Base-by-base conservation (phyloP, 2,888 invertebrate species). In the Melanostoma scalare region DNA sequence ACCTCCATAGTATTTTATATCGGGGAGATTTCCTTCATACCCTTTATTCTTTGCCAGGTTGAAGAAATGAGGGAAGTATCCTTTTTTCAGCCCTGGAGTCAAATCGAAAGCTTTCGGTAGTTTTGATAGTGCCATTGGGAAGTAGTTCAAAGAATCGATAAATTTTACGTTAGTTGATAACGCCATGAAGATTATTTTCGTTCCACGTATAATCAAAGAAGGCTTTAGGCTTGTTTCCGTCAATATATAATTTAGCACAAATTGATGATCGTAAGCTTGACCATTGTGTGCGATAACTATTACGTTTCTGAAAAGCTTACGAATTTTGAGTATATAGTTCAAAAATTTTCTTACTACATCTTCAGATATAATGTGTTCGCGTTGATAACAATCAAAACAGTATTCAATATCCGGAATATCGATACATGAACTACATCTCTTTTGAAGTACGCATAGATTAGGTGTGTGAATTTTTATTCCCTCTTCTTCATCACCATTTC, bases 91-190 rank as follows among this genome's bases (percentile, higher is more conserved):
- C 5, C 1, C 5, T 48, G n/a, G 48, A n/a, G 48, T 5, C 20
- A 48, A 48, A 48, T 48, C 48, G n/a, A 48, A 48, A 9, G 48
- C 48, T n/a, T 48, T 48, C 9, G n/a, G 6, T 5, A 48, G n/a
- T 5, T 10, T 20, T 1, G 48, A 48, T 48, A 48, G 9, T 10
- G n/a, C 48, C n/a, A 48, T 48, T n/a, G 48, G 48, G 9, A 10
- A 48, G 9, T 48, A 48, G n/a, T n/a, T 48, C 9, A 48, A 6
- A 8, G 48, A 48, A 48, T 48, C 48, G 6, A 48, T 9, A n/a
- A 48, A 48, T 48, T 48, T 48, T 1, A 48, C 48, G n/a, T 48
- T 48, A 20, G 20, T 20, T 48, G n/a, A 5, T 5, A 48, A 9
- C 20, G 5, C 8, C 48, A 48, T 48, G 1, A 48, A n/a, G 4